Base-by-base conservation (phyloP, 1,140 invertebrate genomes). In the Caerostris darwini region DNA sequence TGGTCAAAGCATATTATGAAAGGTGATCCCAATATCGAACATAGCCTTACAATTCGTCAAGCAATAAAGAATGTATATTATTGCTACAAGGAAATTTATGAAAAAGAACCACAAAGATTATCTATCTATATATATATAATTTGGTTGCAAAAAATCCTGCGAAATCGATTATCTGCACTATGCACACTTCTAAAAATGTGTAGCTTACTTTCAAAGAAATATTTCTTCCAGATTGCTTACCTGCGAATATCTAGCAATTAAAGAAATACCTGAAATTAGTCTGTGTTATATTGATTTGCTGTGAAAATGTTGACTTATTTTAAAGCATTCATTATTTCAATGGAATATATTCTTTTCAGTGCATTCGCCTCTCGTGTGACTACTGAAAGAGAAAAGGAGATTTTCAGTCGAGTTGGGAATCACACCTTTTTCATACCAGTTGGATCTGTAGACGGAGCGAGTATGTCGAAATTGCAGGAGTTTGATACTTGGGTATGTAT, bases 361-460 rank as follows among this genome's bases (percentile, higher is more conserved):
- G 92, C 85, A 14, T 94, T 95, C 69, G 87, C 88, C n/a, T 94
- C 92, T 58, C 92, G 94, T n/a, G 92, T 94, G 8, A 81, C 82
- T 67, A 86, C 87, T 61, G 94, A 94, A 71, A 57, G 57, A 82
- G 88, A 94, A 83, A 92, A 94, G 34, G 89, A 94, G 69, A 17
- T 94, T 64, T 95, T 95, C 83, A 87, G 56, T 34, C 81, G 86
- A 50, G 89, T 95, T 61, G 98, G 98, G 69, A 96, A 97, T 94
- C 97, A 98, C 96, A 99, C 98, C 7, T 99, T 98, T 95, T 98
- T 99, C 95, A 97, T 99, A 95, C 98, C 98, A 10, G 97, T 98
- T 5, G 92, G 94, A 59, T 85, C 67, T 50, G 88, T n/a, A 3
- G 67, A 85, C 10, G 58, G 56, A 34, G 77, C 59, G 10, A 77